These are phyloP conservation scores for Cheirogaleus major DNA, from an alignment of 2,797 vertebrate genomes.

Conservation along the genomic window DNA sequence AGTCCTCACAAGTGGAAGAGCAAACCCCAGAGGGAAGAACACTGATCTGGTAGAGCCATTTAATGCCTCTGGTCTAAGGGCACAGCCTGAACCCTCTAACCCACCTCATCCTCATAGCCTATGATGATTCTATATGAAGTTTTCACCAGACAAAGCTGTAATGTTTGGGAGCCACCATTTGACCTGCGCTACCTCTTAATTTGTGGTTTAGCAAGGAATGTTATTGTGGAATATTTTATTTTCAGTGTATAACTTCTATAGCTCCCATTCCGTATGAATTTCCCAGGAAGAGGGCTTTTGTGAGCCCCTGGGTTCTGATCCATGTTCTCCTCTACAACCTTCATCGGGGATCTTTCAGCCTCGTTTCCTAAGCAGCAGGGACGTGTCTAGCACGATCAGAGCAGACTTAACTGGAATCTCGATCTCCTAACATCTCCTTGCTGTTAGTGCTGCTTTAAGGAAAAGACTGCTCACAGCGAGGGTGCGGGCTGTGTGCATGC, in stretches of 20 bases:
- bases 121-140: not conserved
- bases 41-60: not conserved
- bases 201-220: not conserved
- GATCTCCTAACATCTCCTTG: constrained; percentile 8
- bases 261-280: not conserved
- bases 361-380: not conserved
- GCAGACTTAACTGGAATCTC: constrained; percentile 36
- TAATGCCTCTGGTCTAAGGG: not conserved
- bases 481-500: not conserved
- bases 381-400: not conserved
- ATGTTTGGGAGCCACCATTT: not conserved
- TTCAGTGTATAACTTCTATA: not conserved
- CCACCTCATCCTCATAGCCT: not conserved
- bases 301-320: not conserved
- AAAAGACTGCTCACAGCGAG: not conserved
- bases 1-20: not conserved
- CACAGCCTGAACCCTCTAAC: not conserved
- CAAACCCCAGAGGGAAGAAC: not conserved
- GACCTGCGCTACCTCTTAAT: not conserved
- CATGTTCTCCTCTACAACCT: not conserved
- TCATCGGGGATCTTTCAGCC: not conserved
- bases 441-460: not conserved
- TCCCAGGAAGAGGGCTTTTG: not conserved
- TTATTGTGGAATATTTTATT: not conserved
- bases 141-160: not conserved